A percentile compares a stretch with the other conserved stretches of the same genome.
Evolutionary conservation across 2,113 vertebrate genomes (phyloP).

Genomic region (Mirounga angustirostris): DNA sequence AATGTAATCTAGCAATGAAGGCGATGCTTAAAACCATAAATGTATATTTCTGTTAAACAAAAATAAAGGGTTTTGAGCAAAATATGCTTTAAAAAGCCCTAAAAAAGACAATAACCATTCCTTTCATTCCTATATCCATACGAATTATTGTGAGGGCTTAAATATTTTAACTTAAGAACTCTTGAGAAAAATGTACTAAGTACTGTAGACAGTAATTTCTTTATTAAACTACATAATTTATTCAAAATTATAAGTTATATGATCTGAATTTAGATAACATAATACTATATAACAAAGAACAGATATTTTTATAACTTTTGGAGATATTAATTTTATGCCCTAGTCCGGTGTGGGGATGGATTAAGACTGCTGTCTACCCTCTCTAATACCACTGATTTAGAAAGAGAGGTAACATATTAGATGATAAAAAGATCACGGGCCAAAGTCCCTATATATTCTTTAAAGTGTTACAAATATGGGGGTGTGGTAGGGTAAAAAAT

Average conservation of each 20-base stretch:
- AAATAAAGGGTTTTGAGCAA: neutral
- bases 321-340: neutral
- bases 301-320: neutral
- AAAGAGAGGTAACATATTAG: neutral
- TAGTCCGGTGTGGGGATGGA: neutral
- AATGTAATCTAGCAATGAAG: conserved; percentile 26
- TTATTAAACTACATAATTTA: neutral
- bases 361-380: neutral
- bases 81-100: neutral
- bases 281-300: neutral
- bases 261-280: conserved; percentile 41
- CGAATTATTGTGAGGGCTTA: neutral
- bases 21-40: neutral
- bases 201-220: neutral
- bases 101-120: neutral
- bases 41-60: neutral
- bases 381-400: neutral
- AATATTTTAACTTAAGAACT: conserved; percentile 15
- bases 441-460: conserved; percentile 12
- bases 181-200: conserved; percentile 22
- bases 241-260: conserved; percentile 40
- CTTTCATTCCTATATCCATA: neutral
- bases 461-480: neutral
- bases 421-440: conserved; percentile 19
- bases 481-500: neutral